Conservation (phyloP, 2,113 vertebrate species). For the Alectura lathami region DNA sequence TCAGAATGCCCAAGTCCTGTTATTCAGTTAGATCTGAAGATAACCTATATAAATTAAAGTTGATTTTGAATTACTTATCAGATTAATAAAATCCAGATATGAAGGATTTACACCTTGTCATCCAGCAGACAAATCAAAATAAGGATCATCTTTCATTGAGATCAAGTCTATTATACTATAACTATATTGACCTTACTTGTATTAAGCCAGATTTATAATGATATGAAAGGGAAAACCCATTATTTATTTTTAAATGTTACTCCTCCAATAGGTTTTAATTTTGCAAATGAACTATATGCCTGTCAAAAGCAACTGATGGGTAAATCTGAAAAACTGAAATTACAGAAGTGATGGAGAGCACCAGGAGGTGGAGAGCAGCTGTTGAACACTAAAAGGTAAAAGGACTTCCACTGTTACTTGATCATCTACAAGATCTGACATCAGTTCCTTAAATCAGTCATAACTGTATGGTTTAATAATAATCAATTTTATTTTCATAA, state of each 20-base stretch:
- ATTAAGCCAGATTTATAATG: not conserved
- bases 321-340: not conserved
- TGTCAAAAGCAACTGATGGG: not conserved
- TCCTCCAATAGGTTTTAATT: not conserved
- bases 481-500: not conserved
- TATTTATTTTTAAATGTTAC: constrained; percentile 5
- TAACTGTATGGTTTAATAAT: not conserved
- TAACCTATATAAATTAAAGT: not conserved
- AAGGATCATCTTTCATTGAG: not conserved
- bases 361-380: not conserved
- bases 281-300: not conserved
- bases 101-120: not conserved
- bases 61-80: not conserved
- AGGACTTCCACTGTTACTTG: not conserved
- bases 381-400: not conserved
- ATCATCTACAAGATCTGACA: not conserved
- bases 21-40: not conserved
- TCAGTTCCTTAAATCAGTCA: not conserved
- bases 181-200: not conserved
- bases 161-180: not conserved
- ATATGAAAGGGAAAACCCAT: not conserved
- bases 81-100: not conserved
- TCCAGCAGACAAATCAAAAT: not conserved
- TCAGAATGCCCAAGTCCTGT: too few relatives aligned
- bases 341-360: not conserved